phyloP scores from a whole-genome alignment of 2,797 vertebrate species.

The Eidolon dupreanum region DNA sequence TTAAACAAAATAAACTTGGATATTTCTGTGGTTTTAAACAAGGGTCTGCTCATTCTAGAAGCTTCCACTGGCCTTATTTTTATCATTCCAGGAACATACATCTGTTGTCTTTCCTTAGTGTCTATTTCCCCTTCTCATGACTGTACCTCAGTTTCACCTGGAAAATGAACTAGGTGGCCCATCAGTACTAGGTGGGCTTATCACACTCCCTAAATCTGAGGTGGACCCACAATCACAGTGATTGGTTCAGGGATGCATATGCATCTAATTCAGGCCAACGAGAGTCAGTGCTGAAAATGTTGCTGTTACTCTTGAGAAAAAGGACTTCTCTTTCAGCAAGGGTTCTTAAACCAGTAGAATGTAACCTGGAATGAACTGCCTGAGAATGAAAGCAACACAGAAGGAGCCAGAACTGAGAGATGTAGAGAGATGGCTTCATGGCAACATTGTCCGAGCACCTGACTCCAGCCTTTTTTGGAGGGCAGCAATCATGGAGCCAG shows the following conservation, averaged over 20 bases:
- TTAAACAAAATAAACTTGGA: neutral
- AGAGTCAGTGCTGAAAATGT: neutral
- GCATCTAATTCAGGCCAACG: neutral
- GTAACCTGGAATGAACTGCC: neutral
- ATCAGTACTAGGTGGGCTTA: neutral
- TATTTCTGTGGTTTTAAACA: neutral
- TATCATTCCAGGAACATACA: neutral
- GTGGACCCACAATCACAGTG: no score
- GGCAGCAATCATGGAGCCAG: neutral
- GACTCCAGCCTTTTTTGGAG: neutral
- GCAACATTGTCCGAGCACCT: accelerated
- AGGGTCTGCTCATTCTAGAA: neutral
- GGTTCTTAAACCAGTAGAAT: neutral
- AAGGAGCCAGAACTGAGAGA: neutral
- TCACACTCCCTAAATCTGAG: neutral
- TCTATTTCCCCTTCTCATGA: neutral
- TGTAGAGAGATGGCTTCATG: neutral
- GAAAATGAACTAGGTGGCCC: neutral
- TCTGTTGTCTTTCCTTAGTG: neutral
- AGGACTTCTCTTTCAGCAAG: neutral
- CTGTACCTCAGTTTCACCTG: neutral
- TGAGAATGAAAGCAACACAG: neutral
- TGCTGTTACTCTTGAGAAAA: neutral
- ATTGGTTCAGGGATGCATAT: neutral
- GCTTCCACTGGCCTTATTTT: neutral